Evolutionary conservation across 92 coral and sea anemone species (phyloP).

Genomic region (Bergia sp.): DNA sequence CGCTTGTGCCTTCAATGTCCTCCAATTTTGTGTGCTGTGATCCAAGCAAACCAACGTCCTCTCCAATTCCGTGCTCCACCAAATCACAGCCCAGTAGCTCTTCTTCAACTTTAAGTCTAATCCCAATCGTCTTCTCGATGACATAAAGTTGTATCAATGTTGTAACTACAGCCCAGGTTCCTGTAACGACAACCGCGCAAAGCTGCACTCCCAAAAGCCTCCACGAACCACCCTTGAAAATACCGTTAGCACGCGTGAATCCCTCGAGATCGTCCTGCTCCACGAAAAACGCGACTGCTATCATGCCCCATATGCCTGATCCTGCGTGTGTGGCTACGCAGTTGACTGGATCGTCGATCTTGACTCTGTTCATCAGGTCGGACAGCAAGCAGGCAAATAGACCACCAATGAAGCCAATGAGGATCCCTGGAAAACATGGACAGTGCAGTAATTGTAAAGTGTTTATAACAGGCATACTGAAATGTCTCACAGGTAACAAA

Average conservation of each 20-base stretch:
- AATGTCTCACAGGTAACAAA: too few relatives aligned
- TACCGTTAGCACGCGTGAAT: slow-evolving; percentile 58
- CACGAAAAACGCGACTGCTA: slow-evolving; percentile 78
- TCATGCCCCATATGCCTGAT: slow-evolving; percentile 83
- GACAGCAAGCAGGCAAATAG: slow-evolving; percentile 70
- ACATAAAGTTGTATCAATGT: slow-evolving; percentile 57
- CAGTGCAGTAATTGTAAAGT: too few relatives aligned
- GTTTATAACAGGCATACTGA: too few relatives aligned
- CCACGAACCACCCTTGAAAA: slow-evolving; percentile 77
- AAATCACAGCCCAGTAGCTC: slow-evolving; percentile 75
- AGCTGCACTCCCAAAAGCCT: slow-evolving; percentile 74
- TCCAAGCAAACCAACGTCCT: background rate
- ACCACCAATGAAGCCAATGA: slow-evolving; percentile 81
- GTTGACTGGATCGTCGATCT: slow-evolving; percentile 84
- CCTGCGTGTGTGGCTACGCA: slow-evolving; percentile 80
- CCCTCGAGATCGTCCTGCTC: slow-evolving; percentile 72
- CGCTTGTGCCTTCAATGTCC: background rate
- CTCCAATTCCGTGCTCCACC: slow-evolving; percentile 78
- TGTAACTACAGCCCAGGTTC: slow-evolving; percentile 71
- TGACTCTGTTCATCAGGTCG: slow-evolving; percentile 62
- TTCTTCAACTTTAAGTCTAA: slow-evolving; percentile 71
- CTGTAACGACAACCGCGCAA: slow-evolving; percentile 61
- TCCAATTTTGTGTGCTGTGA: too few relatives aligned
- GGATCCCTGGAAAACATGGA: slow-evolving; percentile 38
- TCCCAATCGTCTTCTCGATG: slow-evolving; percentile 67